Evolutionary conservation across 2,113 vertebrate genomes (phyloP), one percentile per base, ranked within the genome.

Genomic region (Orthonyx spaldingii): DNA sequence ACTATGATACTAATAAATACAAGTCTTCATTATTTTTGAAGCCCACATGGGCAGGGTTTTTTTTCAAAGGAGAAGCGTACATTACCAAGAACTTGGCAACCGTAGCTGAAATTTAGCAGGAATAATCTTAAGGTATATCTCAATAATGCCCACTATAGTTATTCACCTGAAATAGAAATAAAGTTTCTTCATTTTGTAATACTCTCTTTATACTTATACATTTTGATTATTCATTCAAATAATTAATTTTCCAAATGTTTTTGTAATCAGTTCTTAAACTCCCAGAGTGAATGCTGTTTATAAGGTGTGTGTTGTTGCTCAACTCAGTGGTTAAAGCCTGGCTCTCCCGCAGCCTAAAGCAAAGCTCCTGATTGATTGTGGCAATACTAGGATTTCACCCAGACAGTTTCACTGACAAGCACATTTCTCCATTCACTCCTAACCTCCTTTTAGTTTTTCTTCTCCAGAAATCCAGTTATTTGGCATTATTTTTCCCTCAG

Each of bases 401-500:
- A 2, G 50, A 27, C 50, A 47, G 13, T 42, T 81, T 84, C 76
- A 81, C 59, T 81, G 47, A 47, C 33, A 84, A 92, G 47, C 42
- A 65, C 56, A 57, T 74, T 95, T 93, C 77, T 55, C 14, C 50
- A 57, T 92, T 96, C 71, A 88, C 6, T 94, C 23, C 39, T 74
- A 81, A 47, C 5, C 55, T 84, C 32, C 46, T 90, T 92, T 89
- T 49, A 83, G 66, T 20, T 85, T 91, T 94, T 80, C 53, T 83
- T 41, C 22, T 53, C 30, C 35, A 85, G 49, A 93, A 94, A 92
- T 90, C 39, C 33, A 81, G 68, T 84, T 89, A 77, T 74, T 96
- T 94, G 92, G 68, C 83, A 89, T 86, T 88, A 47, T 66, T 95
- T 94, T 90, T 90, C 63, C 56, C 72, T 86, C 71, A 55, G 80